Evolutionary conservation across 2,113 vertebrate genomes (phyloP).

Genomic region (Eira barbara): DNA sequence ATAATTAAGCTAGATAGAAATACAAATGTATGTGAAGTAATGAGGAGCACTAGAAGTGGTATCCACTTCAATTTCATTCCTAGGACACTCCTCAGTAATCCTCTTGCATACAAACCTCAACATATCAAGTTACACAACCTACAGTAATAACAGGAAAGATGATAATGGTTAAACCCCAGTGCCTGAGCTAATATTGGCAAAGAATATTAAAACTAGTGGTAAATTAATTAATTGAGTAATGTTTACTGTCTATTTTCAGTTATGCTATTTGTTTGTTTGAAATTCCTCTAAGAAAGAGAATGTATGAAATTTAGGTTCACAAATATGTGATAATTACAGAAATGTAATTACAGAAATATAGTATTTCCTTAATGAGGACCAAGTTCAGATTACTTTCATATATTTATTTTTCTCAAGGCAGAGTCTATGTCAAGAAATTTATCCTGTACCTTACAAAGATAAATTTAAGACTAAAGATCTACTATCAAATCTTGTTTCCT

Average conservation of each 20-base stretch:
- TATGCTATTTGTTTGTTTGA: background rate
- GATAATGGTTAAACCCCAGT: background rate
- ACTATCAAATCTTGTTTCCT: background rate
- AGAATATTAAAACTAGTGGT: background rate
- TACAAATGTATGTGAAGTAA: background rate
- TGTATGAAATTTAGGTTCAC: background rate
- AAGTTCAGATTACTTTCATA: background rate
- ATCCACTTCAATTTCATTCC: background rate
- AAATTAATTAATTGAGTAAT: background rate
- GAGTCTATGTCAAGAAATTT: background rate
- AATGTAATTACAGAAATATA: background rate
- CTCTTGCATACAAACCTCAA: background rate
- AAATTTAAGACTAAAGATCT: background rate
- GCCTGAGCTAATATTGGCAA: background rate
- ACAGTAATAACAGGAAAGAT: background rate
- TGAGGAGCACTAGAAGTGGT: background rate
- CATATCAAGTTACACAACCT: background rate
- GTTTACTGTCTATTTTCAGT: background rate
- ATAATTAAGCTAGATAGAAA: background rate
- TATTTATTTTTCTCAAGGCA: background rate
- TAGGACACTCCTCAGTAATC: background rate
- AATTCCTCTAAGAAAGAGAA: background rate
- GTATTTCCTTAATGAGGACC: background rate
- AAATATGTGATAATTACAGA: background rate
- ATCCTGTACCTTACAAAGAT: background rate